Percentiles rank a stretch among this genome's conserved stretches.
Evolutionary conservation across 2,888 invertebrate species (phyloP).

Genomic region (Coelogynopora nodosa): DNA sequence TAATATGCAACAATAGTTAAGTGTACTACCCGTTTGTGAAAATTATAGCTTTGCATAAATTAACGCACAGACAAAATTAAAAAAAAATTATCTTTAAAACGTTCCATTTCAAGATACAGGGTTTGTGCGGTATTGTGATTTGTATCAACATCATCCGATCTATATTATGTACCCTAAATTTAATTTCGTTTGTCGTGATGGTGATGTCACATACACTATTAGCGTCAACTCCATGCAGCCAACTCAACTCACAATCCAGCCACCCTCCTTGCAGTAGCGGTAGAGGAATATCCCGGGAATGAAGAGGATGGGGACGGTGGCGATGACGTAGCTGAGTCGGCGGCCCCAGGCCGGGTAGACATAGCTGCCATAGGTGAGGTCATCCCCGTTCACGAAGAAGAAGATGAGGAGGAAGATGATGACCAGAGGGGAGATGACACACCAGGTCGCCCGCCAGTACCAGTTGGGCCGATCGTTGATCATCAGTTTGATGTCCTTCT

Average conservation of each 20-base stretch:
- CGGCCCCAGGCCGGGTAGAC: constrained; percentile 51
- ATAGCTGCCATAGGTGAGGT: constrained; percentile 39
- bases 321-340: constrained; percentile 58
- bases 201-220: no score
- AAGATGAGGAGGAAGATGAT: constrained; percentile 60
- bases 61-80: no score
- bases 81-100: no score
- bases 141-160: no score
- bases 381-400: constrained; percentile 52
- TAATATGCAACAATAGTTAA: no score
- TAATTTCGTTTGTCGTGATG: no score
- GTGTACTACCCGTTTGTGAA: no score
- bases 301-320: constrained; percentile 54
- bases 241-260: constrained; percentile 53
- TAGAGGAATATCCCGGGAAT: constrained; percentile 56
- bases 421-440: constrained; percentile 54
- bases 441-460: constrained; percentile 59
- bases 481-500: constrained; percentile 58
- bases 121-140: no score
- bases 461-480: constrained; percentile 55
- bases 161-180: no score
- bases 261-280: constrained; percentile 55
- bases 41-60: no score
- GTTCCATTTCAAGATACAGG: no score
- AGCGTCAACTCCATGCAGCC: not conserved